A percentile compares a stretch with the other conserved stretches of the same genome.
phyloP scores from a whole-genome alignment of 2,797 vertebrate genomes.

The Erpetoichthys calabaricus region DNA sequence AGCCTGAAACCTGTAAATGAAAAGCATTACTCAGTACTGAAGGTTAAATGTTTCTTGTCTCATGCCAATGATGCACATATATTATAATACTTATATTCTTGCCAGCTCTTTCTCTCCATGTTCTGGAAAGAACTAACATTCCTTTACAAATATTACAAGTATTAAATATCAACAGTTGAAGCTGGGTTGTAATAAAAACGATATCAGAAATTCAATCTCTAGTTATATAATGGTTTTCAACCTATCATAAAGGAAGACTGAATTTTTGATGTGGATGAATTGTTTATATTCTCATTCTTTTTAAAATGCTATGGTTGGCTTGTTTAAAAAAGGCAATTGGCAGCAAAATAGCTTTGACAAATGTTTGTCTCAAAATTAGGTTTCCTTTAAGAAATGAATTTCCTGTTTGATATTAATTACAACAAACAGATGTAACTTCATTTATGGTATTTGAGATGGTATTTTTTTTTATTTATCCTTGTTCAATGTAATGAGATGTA shows the following conservation, averaged over 20 bases:
- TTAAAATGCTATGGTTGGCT: neutral
- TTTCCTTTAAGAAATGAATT: conserved; percentile 22
- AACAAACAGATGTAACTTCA: no score
- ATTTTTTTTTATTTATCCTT: no score
- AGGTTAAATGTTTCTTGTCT: no score
- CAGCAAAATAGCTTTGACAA: neutral
- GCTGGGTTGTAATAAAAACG: neutral
- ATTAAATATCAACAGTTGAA: neutral
- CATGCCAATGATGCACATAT: no score
- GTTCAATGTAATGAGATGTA: no score
- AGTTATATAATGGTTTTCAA: neutral
- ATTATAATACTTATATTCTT: neutral
- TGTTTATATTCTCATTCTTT: neutral
- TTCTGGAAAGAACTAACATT: neutral
- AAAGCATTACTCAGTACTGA: no score
- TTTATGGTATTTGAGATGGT: no score
- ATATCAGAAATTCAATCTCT: neutral
- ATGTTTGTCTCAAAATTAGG: conserved; percentile 1
- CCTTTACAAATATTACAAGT: neutral
- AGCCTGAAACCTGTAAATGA: no score
- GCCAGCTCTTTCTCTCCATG: neutral
- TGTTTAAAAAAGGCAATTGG: neutral
- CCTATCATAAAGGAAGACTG: neutral
- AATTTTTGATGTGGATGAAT: neutral
- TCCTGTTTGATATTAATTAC: conserved; percentile 35